Evolutionary conservation across 2,888 invertebrate species (phyloP), one percentile per base, ranked within the genome.

Genomic region (Caenorhabditis sp.): DNA sequence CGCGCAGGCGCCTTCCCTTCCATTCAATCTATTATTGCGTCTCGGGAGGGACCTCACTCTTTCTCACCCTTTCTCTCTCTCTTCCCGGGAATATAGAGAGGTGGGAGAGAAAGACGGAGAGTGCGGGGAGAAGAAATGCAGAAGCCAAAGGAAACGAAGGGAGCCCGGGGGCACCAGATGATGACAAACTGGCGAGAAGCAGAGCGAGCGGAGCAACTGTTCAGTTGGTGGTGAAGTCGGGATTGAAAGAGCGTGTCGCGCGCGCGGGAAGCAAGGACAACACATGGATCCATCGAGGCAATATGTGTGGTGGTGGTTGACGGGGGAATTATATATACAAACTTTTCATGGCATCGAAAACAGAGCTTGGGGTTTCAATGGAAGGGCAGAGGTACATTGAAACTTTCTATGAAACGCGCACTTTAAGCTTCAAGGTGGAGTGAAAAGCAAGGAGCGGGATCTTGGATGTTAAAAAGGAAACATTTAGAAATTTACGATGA

Each of bases 121-220:
- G 50, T n/a, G n/a, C n/a, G 44, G 15, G 2, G 20, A 22, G 35
- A 60, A 47, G 11, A 20, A 47, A 20, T 2, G 47, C 4, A 50
- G 44, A 69, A 58, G 56, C 28, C 28, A 53, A 51, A 53, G 32
- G 32, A 32, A 32, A 32, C 32, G 20, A 8, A 60, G 32, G 35
- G 28, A 56, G 56, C 56, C 56, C 56, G 56, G 56, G 56, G 56
- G 56, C 56, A 56, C 56, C 56, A 56, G 56, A 56, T 56, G 56
- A 56, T 56, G 56, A 56, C 18, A 56, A 40, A 60, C 24, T 15
- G 24, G 37, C 47, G 24, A 35, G 35, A 56, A n/a, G n/a, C n/a
- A n/a, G n/a, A n/a, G 24, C 37, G 24, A 9, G 22, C 18, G 35
- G 64, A 65, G 60, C 76, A 74, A 74, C 74, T 67, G 76, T 67